Evolutionary conservation across 2,113 vertebrate genomes (phyloP).

Genomic region (Actenoides hombroni): DNA sequence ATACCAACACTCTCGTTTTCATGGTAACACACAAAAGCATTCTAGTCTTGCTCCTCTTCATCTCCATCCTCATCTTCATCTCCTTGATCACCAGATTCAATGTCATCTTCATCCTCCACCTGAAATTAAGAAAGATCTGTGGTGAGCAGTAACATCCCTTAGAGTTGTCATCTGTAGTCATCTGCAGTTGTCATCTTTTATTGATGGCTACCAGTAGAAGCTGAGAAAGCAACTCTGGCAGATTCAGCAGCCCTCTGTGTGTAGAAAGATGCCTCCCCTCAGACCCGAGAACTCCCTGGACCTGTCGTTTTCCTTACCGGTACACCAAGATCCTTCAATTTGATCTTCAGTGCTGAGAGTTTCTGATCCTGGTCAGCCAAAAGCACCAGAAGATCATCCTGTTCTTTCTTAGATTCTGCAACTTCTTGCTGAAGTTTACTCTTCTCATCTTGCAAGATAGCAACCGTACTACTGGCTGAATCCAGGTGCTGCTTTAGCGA

Average conservation of each 20-base stretch:
- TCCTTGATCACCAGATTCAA: constrained; percentile 76
- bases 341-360: constrained; percentile 83
- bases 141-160: background rate
- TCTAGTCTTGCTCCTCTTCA: constrained; percentile 64
- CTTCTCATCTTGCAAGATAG: constrained; percentile 90
- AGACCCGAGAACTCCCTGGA: background rate
- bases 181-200: background rate
- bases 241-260: background rate
- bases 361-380: constrained; percentile 98
- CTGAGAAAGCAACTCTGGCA: too few species aligned
- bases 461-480: constrained; percentile 85
- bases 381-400: constrained; percentile 95
- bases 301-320: constrained; percentile 72
- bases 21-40: background rate
- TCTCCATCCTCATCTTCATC: constrained; percentile 77
- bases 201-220: background rate
- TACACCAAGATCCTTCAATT: constrained; percentile 87
- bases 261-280: background rate
- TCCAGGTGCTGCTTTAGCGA: constrained; percentile 86
- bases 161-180: too few species aligned
- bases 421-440: constrained; percentile 85
- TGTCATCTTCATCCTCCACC: constrained; percentile 83
- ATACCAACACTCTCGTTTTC: background rate
- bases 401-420: constrained; percentile 92
- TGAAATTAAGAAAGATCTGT: background rate